Evolutionary conservation across 2,888 invertebrate genomes (phyloP), one percentile per base, ranked within the genome.

Genomic region (Panopea generosa): DNA sequence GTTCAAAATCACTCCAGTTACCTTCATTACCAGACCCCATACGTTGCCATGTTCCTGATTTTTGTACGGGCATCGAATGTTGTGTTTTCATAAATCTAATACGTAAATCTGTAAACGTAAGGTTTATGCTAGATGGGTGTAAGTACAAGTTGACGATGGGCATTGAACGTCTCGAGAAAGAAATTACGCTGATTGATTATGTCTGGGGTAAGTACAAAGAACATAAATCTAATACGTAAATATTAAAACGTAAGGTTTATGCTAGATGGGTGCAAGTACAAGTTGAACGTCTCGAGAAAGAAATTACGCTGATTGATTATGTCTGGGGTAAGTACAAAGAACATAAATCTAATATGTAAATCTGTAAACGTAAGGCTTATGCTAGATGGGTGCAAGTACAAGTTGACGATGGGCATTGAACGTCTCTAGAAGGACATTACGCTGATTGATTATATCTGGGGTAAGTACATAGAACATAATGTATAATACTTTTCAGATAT

Each of bases 1-100:
- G 55, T 38, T 16, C 47, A 47, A 38, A 43, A 20, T 29, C 27
- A n/a, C n/a, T 27, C 4, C n/a, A 20, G n/a, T 47, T 73, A 3
- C 74, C 63, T 0, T 22, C 43, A 2, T 61, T 78, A n/a, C 71
- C 63, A 1, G 43, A 45, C 2, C 27, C 57, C 3, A 22, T 75
- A 14, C 38, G 55, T 1, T 81, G 81, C 47, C 59, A 71, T 47
- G 43, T 77, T n/a, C 67, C 70, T 2, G 63, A 71, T 43, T 60
- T 57, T 18, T 81, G 81, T 22, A 70, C 74, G 0, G 78, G 75
- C 14, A 66, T 81, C 9, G 66, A 81, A 11, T 81, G 81, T 24
- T 81, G 81, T 63, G 50, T 78, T 20, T 14, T 49, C 29, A 61
- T 74, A 20, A 56, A 69, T 22, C 27, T 47, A 2, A 38, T 73